Evolutionary conservation across 2,888 invertebrate species (phyloP), one percentile per base, ranked within the genome.

Genomic region (Ormyrus nitidulus): DNA sequence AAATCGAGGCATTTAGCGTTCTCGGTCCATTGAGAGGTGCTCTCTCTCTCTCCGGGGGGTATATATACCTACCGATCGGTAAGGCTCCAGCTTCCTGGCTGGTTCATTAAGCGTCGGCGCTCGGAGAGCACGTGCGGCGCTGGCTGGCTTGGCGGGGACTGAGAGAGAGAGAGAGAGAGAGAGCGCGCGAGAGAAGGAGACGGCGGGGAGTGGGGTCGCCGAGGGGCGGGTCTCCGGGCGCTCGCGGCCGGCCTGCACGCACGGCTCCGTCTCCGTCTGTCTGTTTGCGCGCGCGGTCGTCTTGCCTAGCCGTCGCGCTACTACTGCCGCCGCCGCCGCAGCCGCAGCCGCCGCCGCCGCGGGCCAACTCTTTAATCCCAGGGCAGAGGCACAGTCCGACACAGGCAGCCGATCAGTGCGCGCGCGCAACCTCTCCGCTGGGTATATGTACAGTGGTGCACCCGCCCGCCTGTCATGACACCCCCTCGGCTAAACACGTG

Each of bases 381-480:
- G 9, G 46, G 46, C 46, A 34, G 49, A 49, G 87, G 88, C 89
- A 89, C 90, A 90, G 90, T 90, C 90, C 90, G 88, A 90, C 86
- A 87, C 89, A 88, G 90, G 90, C 89, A 90, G 87, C 88, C 90
- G 90, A 88, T 88, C 89, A 89, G 90, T 34, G 34, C 34, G 89
- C 87, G 88, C 88, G 88, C 88, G 90, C 89, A 87, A 86, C 84
- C 84, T 66, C 62, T 13, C 0, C 34, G 34, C 34, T 34, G 34
- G 34, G 19, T 19, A 19, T 19, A 19, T 2, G 1, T 3, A 4
- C 34, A 34, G 34, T 34, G 34, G 34, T 34, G 34, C 0, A 4
- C 34, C 34, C 4, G 3, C 34, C 34, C 34, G 34, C 34, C 48
- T 11, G 19, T 53, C n/a, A n/a, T 44, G 51, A 44, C 59, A 51